These are phyloP conservation scores for Hypolimnas misippus DNA, from an alignment of 2,888 invertebrate species.

Conservation along the genomic window DNA sequence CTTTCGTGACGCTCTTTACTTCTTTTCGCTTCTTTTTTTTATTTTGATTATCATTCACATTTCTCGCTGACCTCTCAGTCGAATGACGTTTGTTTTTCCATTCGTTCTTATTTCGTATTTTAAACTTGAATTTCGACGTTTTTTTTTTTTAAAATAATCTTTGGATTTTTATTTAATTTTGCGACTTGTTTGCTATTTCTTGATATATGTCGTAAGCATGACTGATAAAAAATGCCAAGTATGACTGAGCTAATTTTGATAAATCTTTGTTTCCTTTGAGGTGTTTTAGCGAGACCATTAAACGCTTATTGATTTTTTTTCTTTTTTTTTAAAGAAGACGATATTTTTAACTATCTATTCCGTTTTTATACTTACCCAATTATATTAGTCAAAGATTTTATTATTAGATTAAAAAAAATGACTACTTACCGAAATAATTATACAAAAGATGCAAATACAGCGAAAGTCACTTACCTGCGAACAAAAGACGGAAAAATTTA, in stretches of 20 bases:
- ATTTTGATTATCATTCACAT: background rate
- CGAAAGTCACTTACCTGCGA: constrained; percentile 76
- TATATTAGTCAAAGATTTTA: background rate
- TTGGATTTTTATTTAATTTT: background rate
- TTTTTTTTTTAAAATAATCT: background rate
- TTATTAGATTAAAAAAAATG: background rate
- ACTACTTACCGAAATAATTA: constrained; percentile 41
- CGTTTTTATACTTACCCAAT: background rate
- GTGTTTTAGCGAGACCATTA: too few species aligned
- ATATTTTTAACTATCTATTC: background rate
- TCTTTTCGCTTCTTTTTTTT: constrained; percentile 13
- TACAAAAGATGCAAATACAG: constrained; percentile 53
- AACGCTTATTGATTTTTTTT: too few species aligned
- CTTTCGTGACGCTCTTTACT: constrained; percentile 7
- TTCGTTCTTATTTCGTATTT: background rate
- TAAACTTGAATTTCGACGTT: background rate
- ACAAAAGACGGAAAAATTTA: constrained; percentile 74
- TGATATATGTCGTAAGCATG: too few species aligned
- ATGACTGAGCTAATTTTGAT: too few species aligned
- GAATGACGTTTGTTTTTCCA: constrained; percentile 2
- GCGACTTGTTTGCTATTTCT: too few species aligned
- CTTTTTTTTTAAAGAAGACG: background rate
- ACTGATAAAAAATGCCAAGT: too few species aligned
- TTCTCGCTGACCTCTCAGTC: background rate
- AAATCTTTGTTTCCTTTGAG: background rate